Evolutionary conservation across 2,113 vertebrate species (phyloP), one percentile per base, ranked within the genome.

Genomic region (Oxyura jamaicensis): DNA sequence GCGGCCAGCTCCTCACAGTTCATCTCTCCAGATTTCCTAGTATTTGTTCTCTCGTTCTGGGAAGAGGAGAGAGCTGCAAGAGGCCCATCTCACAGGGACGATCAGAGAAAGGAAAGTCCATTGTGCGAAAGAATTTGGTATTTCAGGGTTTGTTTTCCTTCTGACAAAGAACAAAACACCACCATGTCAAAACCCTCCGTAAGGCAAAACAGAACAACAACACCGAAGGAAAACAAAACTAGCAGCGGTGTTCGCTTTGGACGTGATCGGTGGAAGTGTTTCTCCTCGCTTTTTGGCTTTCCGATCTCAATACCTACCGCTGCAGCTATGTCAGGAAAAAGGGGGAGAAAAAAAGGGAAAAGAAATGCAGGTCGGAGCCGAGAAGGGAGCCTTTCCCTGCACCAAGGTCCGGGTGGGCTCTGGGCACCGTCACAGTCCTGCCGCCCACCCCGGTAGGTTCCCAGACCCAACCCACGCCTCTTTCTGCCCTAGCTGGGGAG

Each of bases 71-170:
- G 88, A 95, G 65, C 95, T 96, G 85, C 66, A 78, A 96, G 90
- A 94, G 95, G 95, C 92, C 90, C 93, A 93, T 84, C 90, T 93
- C 76, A 31, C 73, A 88, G 91, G 93, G 86, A 76, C 92, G 73
- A 82, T 90, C 90, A 91, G 91, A 92, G 88, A 93, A 91, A 93
- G 93, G 93, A 90, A 90, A 84, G 62, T 46, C 86, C 92, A 95
- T 96, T 96, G 92, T 96, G 88, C 75, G 77, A 87, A 94, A 79
- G 86, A 94, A 73, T 95, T 82, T 85, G 88, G 86, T 91, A 91
- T 96, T 94, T 89, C 80, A 91, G 81, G 50, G 69, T 92, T 96
- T 96, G 73, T 94, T 96, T 96, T 95, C 83, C 50, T 96, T 94
- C 83, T 89, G 80, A 92, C 83, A 50, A 58, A 84, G 80, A 92